Evolutionary conservation across 2,113 vertebrate genomes (phyloP).

Genomic region (Hippolais icterina): DNA sequence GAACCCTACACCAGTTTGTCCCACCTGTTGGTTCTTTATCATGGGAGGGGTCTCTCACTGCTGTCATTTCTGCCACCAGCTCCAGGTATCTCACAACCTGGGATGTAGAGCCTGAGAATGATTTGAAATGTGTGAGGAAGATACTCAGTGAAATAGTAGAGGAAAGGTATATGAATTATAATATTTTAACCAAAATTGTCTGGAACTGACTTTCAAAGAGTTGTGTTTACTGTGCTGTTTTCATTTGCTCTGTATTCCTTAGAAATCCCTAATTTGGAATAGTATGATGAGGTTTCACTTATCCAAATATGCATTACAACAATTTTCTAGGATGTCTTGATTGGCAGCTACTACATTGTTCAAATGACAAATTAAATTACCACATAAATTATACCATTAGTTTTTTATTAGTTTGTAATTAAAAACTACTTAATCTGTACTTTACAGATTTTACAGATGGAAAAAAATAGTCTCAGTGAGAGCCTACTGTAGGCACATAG

Average conservation of each 20-base stretch:
- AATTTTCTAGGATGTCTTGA: neutral
- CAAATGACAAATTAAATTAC: neutral
- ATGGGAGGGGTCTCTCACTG: neutral
- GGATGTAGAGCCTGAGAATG: neutral
- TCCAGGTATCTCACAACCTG: neutral
- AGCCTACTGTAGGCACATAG: neutral
- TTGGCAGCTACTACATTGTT: neutral
- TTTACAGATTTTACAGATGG: neutral
- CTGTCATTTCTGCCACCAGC: neutral
- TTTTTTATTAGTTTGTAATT: constrained; percentile 39
- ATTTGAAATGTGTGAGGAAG: neutral
- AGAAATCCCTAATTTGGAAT: neutral
- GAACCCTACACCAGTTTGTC: neutral
- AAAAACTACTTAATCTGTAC: constrained; percentile 8
- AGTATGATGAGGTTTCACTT: neutral
- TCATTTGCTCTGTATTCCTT: neutral
- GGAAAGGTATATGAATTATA: neutral
- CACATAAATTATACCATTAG: constrained; percentile 12
- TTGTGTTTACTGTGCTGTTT: neutral
- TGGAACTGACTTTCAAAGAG: neutral
- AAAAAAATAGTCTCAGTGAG: neutral
- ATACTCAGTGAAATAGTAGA: neutral
- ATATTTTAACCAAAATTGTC: neutral
- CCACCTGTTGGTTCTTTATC: neutral
- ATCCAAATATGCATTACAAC: neutral